Percentiles rank a stretch among this genome's conserved stretches.
These are phyloP conservation scores for Drosophila rufa DNA, from an alignment of 1,140 invertebrate species.

Conservation along the genomic window DNA sequence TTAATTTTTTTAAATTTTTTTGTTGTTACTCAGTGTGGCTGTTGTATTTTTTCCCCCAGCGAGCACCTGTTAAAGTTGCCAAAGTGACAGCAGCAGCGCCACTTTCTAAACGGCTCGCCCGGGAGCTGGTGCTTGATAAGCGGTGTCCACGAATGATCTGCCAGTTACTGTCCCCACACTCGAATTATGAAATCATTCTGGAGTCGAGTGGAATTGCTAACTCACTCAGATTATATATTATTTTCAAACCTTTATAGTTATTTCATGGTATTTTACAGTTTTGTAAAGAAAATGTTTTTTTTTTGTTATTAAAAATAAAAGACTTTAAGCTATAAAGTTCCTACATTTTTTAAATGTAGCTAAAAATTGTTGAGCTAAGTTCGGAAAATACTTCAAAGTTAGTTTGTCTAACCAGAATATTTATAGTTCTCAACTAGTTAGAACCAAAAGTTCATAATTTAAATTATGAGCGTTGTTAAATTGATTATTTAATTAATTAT, in stretches of 20 bases:
- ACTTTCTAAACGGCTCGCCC: conserved; percentile 66
- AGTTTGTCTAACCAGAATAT: no score
- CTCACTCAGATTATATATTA: neutral
- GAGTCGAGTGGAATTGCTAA: neutral
- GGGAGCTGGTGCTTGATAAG: conserved; percentile 62
- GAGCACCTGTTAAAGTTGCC: conserved; percentile 72
- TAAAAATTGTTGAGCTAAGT: neutral
- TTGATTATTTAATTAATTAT: no score
- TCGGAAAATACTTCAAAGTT: no score
- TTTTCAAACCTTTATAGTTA: neutral
- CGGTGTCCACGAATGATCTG: conserved; percentile 49
- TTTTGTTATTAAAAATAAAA: neutral
- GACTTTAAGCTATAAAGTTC: neutral
- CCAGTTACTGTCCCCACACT: conserved; percentile 11
- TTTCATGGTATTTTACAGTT: fast-evolving
- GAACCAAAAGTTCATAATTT: no score
- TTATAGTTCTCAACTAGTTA: no score
- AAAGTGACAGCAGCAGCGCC: conserved; percentile 57
- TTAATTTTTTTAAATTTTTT: conserved; percentile 19
- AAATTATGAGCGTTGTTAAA: no score
- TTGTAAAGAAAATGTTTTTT: neutral
- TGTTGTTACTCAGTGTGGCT: neutral
- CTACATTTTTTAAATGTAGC: neutral
- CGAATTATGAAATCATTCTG: neutral
- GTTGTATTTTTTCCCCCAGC: conserved; percentile 46